Percentiles rank a stretch among this genome's conserved stretches.
phyloP scores from a whole-genome alignment of 2,797 vertebrate genomes.

The Distichodus sexfasciatus region DNA sequence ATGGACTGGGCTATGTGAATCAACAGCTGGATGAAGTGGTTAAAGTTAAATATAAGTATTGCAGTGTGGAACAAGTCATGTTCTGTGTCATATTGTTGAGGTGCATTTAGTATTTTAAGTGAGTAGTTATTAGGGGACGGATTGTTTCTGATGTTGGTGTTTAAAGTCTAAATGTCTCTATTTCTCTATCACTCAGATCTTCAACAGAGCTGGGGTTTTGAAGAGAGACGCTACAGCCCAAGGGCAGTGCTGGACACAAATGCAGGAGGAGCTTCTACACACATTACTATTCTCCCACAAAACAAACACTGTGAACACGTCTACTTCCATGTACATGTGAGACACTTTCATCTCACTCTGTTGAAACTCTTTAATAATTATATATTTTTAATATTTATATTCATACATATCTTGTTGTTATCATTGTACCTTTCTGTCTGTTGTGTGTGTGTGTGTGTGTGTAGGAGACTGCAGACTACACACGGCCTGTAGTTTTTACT shows the following conservation, averaged over 20 bases:
- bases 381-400: too few relatives aligned
- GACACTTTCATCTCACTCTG: constrained; percentile 46
- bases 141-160: background rate
- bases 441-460: background rate
- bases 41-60: too few relatives aligned
- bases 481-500: constrained; percentile 81
- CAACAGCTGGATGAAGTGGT: too few relatives aligned
- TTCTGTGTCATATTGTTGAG: too few relatives aligned
- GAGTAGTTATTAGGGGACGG: too few relatives aligned
- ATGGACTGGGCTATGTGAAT: too few relatives aligned
- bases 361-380: too few relatives aligned
- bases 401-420: background rate
- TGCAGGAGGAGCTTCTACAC: constrained; percentile 63
- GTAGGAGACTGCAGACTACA: constrained; percentile 88
- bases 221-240: constrained; percentile 81
- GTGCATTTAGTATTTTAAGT: too few relatives aligned
- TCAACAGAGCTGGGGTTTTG: constrained; percentile 77
- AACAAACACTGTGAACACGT: constrained; percentile 72
- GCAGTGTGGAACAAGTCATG: too few relatives aligned
- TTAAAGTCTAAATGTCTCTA: background rate
- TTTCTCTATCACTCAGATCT: constrained; percentile 63
- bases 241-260: constrained; percentile 82
- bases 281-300: constrained; percentile 58
- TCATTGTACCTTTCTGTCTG: background rate
- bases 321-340: constrained; percentile 87